Base-by-base conservation (phyloP, 2,113 vertebrate genomes). In the Chitala chitala region DNA sequence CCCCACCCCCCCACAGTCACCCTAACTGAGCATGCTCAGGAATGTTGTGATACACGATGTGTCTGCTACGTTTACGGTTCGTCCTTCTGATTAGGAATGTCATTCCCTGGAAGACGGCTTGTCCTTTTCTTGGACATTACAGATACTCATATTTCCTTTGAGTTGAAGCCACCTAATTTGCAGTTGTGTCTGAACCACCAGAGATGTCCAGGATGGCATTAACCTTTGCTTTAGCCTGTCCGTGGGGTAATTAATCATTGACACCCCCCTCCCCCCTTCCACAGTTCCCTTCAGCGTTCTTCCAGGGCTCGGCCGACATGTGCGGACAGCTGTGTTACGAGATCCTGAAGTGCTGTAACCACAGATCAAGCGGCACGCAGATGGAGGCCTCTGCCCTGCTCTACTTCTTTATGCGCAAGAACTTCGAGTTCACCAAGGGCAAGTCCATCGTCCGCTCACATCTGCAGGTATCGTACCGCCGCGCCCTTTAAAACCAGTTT, bases 351-450 rank as follows among this genome's bases (percentile, higher is more conserved):
- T 99, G 97, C 75, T 98, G 96, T 78, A 99, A 98, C 86, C 96
- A 99, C 64, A 92, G 94, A 65, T 98, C 96, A 77, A 93, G 93
- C 82, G 94, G 91, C 42, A 98, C 97, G 4, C 97, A 98, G 86
- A 98, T 81, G 0, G 95, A 98, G 78, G 96, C 96, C 0, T 92
- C 96, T 8, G 97, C 96, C 20, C 90, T 98, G 75, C 92, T 99
- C 3, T 99, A 98, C 82, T 95, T 98, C 81, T 94, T 99, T 89
- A 99, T 99, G 97, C 94, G 97, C 76, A 97, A 94, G 80, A 99
- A 99, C 84, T 99, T 98, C 87, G 96, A 98, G 82, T 98, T 95
- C 82, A 96, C 96, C 74, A 96, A 97, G 83, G 95, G 98, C 74
- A 96, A 93, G 77, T 98, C 94, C 44, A 99, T 99, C 73, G 96